Evolutionary conservation across 1,140 invertebrate genomes (phyloP).

Genomic region (Aricia agestis): DNA sequence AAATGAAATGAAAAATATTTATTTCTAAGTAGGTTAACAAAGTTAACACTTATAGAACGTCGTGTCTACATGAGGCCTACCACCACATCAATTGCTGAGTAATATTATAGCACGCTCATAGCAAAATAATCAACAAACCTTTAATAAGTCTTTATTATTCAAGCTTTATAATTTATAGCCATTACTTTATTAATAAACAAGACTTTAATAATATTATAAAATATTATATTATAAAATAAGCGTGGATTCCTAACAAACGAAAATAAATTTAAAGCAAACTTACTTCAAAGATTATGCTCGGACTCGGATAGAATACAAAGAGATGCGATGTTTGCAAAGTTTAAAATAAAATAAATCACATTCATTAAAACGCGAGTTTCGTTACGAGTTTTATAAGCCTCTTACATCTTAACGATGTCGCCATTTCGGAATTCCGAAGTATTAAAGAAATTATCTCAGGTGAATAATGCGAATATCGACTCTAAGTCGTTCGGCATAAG

Average conservation of each 20-base stretch:
- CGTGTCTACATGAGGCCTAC: too few relatives aligned
- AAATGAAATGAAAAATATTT: too few relatives aligned
- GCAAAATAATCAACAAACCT: too few relatives aligned
- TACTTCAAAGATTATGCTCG: slow-evolving; percentile 12
- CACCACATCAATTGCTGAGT: too few relatives aligned
- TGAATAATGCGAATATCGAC: background rate
- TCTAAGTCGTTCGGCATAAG: background rate
- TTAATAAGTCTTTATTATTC: too few relatives aligned
- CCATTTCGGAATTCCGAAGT: slow-evolving; percentile 14
- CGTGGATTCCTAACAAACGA: slow-evolving; percentile 6
- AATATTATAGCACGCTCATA: too few relatives aligned
- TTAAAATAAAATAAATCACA: slow-evolving; percentile 16
- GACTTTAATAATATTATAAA: too few relatives aligned
- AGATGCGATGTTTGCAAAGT: slow-evolving; percentile 13
- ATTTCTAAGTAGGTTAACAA: too few relatives aligned
- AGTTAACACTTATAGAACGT: too few relatives aligned
- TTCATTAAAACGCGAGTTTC: slow-evolving; percentile 15
- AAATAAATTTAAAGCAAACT: slow-evolving; percentile 16
- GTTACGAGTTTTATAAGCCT: slow-evolving; percentile 16
- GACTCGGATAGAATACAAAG: slow-evolving; percentile 12
- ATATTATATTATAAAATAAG: background rate
- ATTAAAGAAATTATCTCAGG: slow-evolving; percentile 11
- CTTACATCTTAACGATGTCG: slow-evolving; percentile 16
- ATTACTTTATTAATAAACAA: background rate
- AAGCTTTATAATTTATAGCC: too few relatives aligned